Evolutionary conservation across 2,888 invertebrate species (phyloP).

Genomic region (Apodemia zela): DNA sequence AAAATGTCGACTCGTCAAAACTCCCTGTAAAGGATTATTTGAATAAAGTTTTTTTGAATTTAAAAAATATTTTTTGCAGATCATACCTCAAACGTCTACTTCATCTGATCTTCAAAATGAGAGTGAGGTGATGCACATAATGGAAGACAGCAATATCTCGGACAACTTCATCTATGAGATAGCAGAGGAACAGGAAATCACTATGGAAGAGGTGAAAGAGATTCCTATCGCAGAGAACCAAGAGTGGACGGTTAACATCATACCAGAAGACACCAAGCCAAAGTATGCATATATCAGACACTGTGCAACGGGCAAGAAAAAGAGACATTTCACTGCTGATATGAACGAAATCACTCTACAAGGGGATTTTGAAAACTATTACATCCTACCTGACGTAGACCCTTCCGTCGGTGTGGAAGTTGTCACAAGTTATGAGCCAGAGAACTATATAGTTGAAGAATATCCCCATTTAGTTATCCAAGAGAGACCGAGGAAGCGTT

Average conservation of each 20-base stretch:
- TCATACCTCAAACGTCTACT: conserved; percentile 53
- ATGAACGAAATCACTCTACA: conserved; percentile 66
- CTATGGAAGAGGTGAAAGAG: conserved; percentile 69
- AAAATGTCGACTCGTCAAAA: no score
- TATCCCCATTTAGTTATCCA: conserved; percentile 63
- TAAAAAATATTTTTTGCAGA: conserved; percentile 42
- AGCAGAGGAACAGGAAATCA: conserved; percentile 71
- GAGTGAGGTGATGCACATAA: conserved; percentile 52
- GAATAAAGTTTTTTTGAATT: no score
- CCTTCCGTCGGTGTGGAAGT: conserved; percentile 66
- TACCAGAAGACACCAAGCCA: conserved; percentile 58
- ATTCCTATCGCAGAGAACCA: conserved; percentile 49
- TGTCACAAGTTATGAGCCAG: conserved; percentile 66
- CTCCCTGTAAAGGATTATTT: no score
- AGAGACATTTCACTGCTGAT: conserved; percentile 64
- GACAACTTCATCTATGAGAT: conserved; percentile 73
- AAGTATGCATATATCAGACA: conserved; percentile 72
- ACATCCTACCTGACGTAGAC: conserved; percentile 69
- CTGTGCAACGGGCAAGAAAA: conserved; percentile 63
- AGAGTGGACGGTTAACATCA: conserved; percentile 69
- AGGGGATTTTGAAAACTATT: conserved; percentile 70
- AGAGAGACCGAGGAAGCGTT: conserved; percentile 54
- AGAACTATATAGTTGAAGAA: conserved; percentile 65
- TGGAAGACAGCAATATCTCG: conserved; percentile 54
- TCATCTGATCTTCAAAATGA: conserved; percentile 33